Conservation (phyloP, 2,888 invertebrate genomes). For the Pterobdella sp. region DNA sequence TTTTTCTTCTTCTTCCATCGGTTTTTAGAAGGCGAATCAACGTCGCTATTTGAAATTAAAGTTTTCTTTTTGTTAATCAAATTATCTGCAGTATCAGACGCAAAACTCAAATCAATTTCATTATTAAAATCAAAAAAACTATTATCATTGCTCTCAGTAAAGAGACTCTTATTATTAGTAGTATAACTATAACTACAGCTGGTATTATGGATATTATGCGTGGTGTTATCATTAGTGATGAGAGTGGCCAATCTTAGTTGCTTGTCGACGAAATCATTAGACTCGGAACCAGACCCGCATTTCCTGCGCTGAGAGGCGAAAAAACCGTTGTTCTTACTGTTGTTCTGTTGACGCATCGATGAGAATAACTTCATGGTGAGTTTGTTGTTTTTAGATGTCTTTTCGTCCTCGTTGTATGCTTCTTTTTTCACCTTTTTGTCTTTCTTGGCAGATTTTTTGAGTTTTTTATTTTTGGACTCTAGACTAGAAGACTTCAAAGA, state of each 20-base stretch:
- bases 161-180: background rate
- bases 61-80: too few relatives aligned
- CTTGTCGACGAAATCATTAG: background rate
- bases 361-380: slow-evolving; percentile 1
- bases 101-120: background rate
- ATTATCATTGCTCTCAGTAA: background rate
- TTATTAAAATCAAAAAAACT: background rate
- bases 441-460: background rate
- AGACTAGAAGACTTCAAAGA: too few relatives aligned
- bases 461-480: too few relatives aligned
- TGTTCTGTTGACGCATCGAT: slow-evolving; percentile 5
- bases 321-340: background rate
- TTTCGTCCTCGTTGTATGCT: background rate
- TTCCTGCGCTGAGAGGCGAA: slow-evolving; percentile 11
- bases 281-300: background rate
- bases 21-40: background rate
- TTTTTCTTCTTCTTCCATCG: background rate
- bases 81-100: background rate
- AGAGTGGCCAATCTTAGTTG: background rate
- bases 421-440: background rate
- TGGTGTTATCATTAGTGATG: background rate
- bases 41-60: background rate
- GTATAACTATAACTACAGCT: background rate
- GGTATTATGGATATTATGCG: background rate
- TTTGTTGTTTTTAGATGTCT: background rate